These are phyloP conservation scores for Drosophila funebris DNA, from an alignment of 1,140 invertebrate genomes.

Conservation along the genomic window DNA sequence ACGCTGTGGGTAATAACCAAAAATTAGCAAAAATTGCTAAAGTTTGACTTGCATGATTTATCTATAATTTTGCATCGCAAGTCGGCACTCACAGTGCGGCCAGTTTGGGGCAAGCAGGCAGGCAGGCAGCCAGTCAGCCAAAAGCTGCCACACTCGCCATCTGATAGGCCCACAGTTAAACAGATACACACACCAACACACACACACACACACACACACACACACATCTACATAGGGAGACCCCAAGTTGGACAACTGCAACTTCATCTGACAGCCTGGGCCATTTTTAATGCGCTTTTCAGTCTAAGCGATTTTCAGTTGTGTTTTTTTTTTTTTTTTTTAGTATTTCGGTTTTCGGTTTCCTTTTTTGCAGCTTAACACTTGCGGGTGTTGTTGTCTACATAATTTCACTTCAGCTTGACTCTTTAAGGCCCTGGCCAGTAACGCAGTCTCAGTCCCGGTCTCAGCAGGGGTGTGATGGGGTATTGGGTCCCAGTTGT, in stretches of 20 bases:
- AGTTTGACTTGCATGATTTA: slow-evolving; percentile 82
- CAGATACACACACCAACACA: slow-evolving; percentile 47
- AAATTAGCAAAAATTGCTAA: slow-evolving; percentile 82
- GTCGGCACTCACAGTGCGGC: slow-evolving; percentile 48
- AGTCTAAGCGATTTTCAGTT: slow-evolving; percentile 47
- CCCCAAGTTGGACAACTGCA: slow-evolving; percentile 2
- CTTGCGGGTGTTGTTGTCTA: slow-evolving; percentile 79
- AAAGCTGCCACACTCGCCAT: slow-evolving; percentile 63
- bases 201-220: slow-evolving; percentile 43
- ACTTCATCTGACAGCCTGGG: slow-evolving; percentile 62
- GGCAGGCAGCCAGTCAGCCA: neutral
- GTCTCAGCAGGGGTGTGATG: neutral
- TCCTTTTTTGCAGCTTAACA: slow-evolving; percentile 75
- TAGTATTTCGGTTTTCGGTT: slow-evolving; percentile 40
- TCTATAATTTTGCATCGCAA: slow-evolving; percentile 79
- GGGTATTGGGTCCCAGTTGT: neutral
- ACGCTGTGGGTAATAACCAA: slow-evolving; percentile 80
- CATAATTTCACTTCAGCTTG: slow-evolving; percentile 56
- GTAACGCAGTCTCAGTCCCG: neutral
- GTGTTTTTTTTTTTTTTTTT: too few species aligned
- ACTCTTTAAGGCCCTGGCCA: neutral
- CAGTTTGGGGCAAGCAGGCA: slow-evolving; percentile 15
- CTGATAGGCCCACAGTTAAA: slow-evolving; percentile 69
- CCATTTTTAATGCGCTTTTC: slow-evolving; percentile 74
- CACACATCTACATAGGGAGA: slow-evolving; percentile 17